These are phyloP conservation scores for Gari tellinella DNA, from an alignment of 2,888 invertebrate genomes.

Conservation along the genomic window DNA sequence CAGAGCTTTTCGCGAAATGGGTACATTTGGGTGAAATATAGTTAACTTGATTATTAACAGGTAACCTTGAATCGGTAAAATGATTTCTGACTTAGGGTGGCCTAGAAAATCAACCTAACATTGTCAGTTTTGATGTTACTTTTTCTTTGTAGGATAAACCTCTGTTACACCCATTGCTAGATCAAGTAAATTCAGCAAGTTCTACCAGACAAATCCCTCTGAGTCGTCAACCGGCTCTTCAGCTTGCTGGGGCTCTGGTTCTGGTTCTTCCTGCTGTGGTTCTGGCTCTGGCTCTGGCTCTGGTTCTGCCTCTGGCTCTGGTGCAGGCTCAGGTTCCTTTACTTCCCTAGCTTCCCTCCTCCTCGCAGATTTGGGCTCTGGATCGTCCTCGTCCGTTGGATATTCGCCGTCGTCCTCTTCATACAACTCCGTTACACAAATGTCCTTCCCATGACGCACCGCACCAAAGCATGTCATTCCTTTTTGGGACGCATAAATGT, in stretches of 20 bases:
- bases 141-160: no score
- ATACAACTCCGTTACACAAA: constrained; percentile 45
- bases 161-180: no score
- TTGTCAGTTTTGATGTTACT: no score
- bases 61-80: no score
- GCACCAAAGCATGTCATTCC: constrained; percentile 68
- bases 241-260: constrained; percentile 29
- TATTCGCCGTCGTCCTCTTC: constrained; percentile 41
- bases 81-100: no score
- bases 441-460: constrained; percentile 53
- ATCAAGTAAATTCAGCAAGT: no score
- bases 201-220: constrained; percentile 54
- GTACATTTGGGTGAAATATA: no score
- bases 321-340: constrained; percentile 10
- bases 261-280: constrained; percentile 10
- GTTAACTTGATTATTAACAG: no score
- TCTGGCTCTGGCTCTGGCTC: constrained; percentile 36
- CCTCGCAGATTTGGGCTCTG: constrained; percentile 11
- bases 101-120: no score
- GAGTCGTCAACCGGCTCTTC: constrained; percentile 32
- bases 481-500: constrained; percentile 81
- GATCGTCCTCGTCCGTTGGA: constrained; percentile 52
- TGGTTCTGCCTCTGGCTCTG: constrained; percentile 33
- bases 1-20: no score
- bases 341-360: constrained; percentile 36